A percentile compares a stretch with the other conserved stretches of the same genome.
Conservation (phyloP, 2,888 invertebrate species). For the Dascillus cervinus region DNA sequence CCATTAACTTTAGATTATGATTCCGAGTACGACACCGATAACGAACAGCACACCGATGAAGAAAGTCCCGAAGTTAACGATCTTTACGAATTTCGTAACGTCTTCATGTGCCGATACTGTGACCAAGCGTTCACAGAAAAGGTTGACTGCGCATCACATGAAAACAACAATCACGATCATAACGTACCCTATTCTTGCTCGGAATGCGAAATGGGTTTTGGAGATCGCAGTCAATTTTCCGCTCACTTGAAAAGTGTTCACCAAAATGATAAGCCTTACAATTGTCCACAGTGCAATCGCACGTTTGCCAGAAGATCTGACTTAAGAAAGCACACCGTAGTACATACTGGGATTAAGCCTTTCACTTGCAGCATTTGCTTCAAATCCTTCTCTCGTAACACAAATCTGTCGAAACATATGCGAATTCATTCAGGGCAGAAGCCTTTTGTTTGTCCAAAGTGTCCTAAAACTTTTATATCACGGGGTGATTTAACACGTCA, state of each 20-base stretch:
- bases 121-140: constrained; percentile 64
- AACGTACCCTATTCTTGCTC: constrained; percentile 53
- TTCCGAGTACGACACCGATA: constrained; percentile 47
- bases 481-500: constrained; percentile 60
- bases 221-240: constrained; percentile 54
- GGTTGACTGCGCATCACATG: constrained; percentile 57
- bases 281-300: constrained; percentile 62
- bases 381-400: constrained; percentile 69
- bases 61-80: constrained; percentile 36
- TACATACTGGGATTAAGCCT: constrained; percentile 69
- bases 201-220: constrained; percentile 53
- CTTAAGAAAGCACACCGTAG: constrained; percentile 65
- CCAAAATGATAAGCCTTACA: constrained; percentile 62
- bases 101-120: constrained; percentile 64
- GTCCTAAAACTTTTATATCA: constrained; percentile 65
- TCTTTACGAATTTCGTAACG: constrained; percentile 51
- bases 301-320: constrained; percentile 64
- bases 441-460: constrained; percentile 64
- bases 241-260: constrained; percentile 61
- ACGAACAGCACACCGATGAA: constrained; percentile 28
- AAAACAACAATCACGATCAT: constrained; percentile 53
- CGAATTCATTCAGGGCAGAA: constrained; percentile 64
- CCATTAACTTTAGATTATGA: constrained; percentile 56
- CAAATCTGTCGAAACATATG: constrained; percentile 68
- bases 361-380: constrained; percentile 65